Conservation (phyloP, 2,113 vertebrate genomes). For the Zosterops lateralis region DNA sequence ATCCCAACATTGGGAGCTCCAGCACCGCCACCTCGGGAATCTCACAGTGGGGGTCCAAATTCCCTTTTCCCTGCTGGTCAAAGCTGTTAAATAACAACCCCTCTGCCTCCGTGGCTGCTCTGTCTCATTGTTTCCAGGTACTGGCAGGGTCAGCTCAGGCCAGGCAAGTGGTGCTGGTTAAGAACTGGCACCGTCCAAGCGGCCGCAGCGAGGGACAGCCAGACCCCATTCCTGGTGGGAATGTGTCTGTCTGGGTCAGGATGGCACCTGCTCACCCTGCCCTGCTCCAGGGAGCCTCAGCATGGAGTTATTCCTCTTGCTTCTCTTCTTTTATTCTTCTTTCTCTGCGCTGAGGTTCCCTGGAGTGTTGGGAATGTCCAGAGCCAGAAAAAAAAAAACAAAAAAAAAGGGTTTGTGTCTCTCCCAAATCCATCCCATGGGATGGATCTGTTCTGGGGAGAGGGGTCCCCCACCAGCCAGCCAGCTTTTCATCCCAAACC, state of each 20-base stretch:
- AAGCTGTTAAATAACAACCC: neutral
- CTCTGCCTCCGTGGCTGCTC: neutral
- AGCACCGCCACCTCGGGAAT: accelerated
- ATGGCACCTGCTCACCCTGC: neutral
- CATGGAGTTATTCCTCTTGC: accelerated
- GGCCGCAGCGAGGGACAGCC: neutral
- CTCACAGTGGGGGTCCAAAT: accelerated
- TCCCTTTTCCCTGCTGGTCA: neutral
- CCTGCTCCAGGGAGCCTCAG: neutral
- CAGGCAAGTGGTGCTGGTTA: constrained; percentile 40
- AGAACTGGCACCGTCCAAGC: neutral
- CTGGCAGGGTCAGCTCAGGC: neutral
- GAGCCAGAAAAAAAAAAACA: neutral
- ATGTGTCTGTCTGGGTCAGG: neutral
- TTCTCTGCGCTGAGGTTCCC: neutral
- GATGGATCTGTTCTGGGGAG: neutral
- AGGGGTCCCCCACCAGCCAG: neutral
- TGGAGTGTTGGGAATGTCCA: neutral
- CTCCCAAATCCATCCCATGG: neutral
- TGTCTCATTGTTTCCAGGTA: constrained; percentile 34
- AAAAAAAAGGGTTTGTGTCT: neutral
- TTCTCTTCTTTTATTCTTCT: neutral
- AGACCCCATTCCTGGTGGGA: neutral
- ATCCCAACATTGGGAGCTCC: accelerated
- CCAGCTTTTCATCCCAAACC: neutral